A percentile compares a stretch with the other conserved stretches of the same genome.
These are phyloP conservation scores for Zaprionus capensis DNA, from an alignment of 1,140 invertebrate genomes.

Conservation along the genomic window DNA sequence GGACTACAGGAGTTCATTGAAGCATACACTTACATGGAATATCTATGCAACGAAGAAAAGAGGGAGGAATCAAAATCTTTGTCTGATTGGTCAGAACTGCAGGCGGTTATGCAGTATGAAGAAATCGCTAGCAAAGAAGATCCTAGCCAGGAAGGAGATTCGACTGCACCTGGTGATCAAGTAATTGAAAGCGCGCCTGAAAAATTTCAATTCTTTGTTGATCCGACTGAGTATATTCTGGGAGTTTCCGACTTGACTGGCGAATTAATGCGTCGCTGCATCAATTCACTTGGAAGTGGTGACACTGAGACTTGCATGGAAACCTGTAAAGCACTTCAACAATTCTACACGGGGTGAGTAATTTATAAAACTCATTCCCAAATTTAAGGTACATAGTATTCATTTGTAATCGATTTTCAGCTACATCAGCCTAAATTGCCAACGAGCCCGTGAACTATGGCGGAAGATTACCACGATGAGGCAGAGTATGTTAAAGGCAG, in stretches of 20 bases:
- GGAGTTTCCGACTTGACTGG: constrained; percentile 95
- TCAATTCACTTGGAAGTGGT: constrained; percentile 91
- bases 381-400: not conserved
- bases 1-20: constrained; percentile 96
- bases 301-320: constrained; percentile 91
- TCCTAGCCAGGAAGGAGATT: not conserved
- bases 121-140: constrained; percentile 20
- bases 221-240: constrained; percentile 86
- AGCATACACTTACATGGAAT: constrained; percentile 91
- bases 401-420: constrained; percentile 31
- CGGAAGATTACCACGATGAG: constrained; percentile 90
- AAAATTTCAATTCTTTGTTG: constrained; percentile 74
- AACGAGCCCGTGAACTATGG: constrained; percentile 88
- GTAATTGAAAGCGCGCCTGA: constrained; percentile 43
- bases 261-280: constrained; percentile 95
- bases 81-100: constrained; percentile 73
- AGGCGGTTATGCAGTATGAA: constrained; percentile 81
- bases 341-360: constrained; percentile 88
- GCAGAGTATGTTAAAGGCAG: constrained; percentile 92
- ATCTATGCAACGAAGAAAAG: constrained; percentile 83
- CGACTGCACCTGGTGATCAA: constrained; percentile 1
- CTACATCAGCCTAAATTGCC: constrained; percentile 78
- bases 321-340: constrained; percentile 89
- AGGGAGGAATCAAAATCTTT: constrained; percentile 60
- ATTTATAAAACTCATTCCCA: not conserved